Conservation (phyloP, 2,888 invertebrate species). For the Periphyllus acericola region DNA sequence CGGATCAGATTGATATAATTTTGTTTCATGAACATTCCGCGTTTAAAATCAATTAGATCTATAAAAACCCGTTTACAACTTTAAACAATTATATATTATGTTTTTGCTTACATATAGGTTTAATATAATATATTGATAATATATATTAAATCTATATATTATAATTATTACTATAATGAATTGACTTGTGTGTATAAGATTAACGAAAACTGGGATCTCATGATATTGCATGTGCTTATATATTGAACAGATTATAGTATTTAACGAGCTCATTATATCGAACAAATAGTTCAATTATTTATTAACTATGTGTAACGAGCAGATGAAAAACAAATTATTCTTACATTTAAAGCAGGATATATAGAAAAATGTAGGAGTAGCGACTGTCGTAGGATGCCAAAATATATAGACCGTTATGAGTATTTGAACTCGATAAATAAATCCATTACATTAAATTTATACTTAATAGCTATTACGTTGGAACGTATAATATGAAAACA, state of each 20-base stretch:
- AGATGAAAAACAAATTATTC: slow-evolving; percentile 21
- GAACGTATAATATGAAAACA: neutral
- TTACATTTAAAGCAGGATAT: slow-evolving; percentile 24
- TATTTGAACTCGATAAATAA: slow-evolving; percentile 7
- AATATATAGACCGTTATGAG: slow-evolving; percentile 36
- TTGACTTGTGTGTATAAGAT: neutral
- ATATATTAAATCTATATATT: too few relatives aligned
- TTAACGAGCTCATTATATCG: neutral
- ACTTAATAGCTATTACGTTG: neutral
- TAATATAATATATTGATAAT: too few relatives aligned
- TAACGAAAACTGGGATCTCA: neutral
- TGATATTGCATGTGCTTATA: neutral
- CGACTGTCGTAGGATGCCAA: slow-evolving; percentile 43
- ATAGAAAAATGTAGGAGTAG: slow-evolving; percentile 28
- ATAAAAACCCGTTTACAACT: neutral
- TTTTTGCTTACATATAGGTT: too few relatives aligned
- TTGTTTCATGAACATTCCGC: neutral
- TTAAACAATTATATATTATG: neutral
- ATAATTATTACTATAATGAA: too few relatives aligned
- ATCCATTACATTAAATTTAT: neutral
- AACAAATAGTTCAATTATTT: neutral
- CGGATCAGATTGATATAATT: neutral
- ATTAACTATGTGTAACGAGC: neutral
- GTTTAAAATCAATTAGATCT: neutral
- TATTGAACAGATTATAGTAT: slow-evolving; percentile 1